Base-by-base conservation (phyloP, 1,140 invertebrate genomes). In the Bilobella aurantiaca region DNA sequence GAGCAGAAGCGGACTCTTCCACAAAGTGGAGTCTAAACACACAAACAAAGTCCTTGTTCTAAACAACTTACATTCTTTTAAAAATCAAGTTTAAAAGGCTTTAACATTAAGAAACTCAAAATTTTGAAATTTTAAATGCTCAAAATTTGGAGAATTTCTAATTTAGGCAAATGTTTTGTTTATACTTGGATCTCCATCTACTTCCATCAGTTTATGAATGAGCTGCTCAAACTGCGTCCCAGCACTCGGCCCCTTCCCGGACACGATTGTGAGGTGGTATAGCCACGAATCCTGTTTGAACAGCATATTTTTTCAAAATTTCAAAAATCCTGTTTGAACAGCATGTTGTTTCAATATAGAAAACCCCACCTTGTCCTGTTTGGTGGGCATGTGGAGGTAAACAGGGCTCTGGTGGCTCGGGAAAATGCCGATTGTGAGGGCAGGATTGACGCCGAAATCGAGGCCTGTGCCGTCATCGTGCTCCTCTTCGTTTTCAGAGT, bases 171-270 rank as follows among this genome's bases (percentile, higher is more conserved):
- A 60, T 60, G 14, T 58, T 62, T 58, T 61, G 42, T 62, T 80
- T 82, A 82, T 77, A 89, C 88, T 91, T n/a, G 90, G 85, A 81
- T 95, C 92, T 3, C 91, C 93, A 74, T 95, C 91, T 18, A 88
- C 89, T 78, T 95, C 91, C 92, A 96, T 96, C 14, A 96, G 80
- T 79, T 92, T 93, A 74, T 94, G 90, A 14, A 96, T 86, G 3
- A 96, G 78, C 78, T 96, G 92, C 75, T 97, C 94, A 76, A 93
- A 96, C 75, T 95, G 91, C 1, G 93, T 96, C 34, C 93, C 93
- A 63, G 87, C 89, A 75, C 86, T 91, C 8, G 89, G 86, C 2
- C 91, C 91, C 53, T 90, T 92, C 1, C 90, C 90, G 34, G 91
- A 93, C 0, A 95, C 93, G 25, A 96, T 90, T 0, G 93, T 96